Base-by-base conservation (phyloP, 2,888 invertebrate genomes). In the Polyommatus iphigenia region DNA sequence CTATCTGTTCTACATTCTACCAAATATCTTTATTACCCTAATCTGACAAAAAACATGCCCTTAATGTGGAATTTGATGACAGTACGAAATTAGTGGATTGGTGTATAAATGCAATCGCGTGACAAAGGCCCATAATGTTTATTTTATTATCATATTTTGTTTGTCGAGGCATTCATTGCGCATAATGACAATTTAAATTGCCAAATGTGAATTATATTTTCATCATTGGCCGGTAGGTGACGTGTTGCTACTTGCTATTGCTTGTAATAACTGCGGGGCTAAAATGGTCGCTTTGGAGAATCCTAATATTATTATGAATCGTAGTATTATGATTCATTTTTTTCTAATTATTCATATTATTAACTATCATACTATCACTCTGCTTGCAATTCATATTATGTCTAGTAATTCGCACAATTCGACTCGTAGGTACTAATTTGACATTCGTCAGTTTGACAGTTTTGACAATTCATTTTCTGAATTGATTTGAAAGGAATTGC, bases 131-230 rank as follows among this genome's bases (percentile, higher is more conserved):
- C 76, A 36, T 72, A 72, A 72, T 72, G 20, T 76, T 76, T 54
- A 76, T 57, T 59, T 76, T 76, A 76, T 76, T 59, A 59, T 59
- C 76, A 59, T n/a, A n/a, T n/a, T n/a, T 59, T 76, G 59, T 59
- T 59, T 36, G 59, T 20, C 29, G 32, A 59, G 32, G 76, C 57
- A 36, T 59, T 59, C 8, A 76, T 36, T 76, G 36, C 6, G 59
- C 36, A 18, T 59, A 20, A 59, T 76, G 67, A 67, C 67, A 41
- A 76, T 71, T 77, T 77, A n/a, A 72, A 54, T 71, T 32, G 36
- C 50, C 36, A 13, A 29, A 46, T 62, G 50, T 18, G 50, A 18
- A 32, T n/a, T 36, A 77, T 57, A 71, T 77, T 50, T 46, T 54
- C 7, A 46, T 77, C 13, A 72, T 41, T 29, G 29, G 24, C 62